Evolutionary conservation across 2,888 invertebrate species (phyloP).

Genomic region (Mayetiola destructor): DNA sequence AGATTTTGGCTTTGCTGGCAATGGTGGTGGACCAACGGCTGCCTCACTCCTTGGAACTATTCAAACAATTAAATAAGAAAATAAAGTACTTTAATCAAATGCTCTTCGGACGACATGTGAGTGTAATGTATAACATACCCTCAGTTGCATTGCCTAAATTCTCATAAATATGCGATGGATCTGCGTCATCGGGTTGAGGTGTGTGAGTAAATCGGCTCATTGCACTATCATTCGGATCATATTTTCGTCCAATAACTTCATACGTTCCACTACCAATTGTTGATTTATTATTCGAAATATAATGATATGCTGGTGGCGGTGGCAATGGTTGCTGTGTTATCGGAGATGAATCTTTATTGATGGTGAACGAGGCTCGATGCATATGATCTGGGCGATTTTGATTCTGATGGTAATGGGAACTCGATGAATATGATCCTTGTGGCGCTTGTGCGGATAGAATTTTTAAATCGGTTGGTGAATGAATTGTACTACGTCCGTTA

Average conservation of each 20-base stretch:
- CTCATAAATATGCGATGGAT: constrained; percentile 46
- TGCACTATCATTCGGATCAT: constrained; percentile 19
- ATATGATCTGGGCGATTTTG: constrained; percentile 25
- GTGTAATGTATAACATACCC: constrained; percentile 21
- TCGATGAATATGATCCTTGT: too few relatives aligned
- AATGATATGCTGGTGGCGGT: constrained; percentile 22
- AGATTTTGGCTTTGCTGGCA: not conserved
- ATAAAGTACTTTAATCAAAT: not conserved
- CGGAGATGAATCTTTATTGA: too few relatives aligned
- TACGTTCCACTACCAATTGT: not conserved
- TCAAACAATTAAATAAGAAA: not conserved
- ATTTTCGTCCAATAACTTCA: not conserved
- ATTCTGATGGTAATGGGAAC: not conserved
- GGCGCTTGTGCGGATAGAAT: too few relatives aligned
- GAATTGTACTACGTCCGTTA: too few relatives aligned
- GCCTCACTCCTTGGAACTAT: not conserved
- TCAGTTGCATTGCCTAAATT: constrained; percentile 45
- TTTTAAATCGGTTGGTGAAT: too few relatives aligned
- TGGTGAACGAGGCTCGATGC: constrained; percentile 36
- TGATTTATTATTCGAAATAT: not conserved
- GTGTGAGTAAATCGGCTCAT: constrained; percentile 31
- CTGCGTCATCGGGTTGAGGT: constrained; percentile 40
- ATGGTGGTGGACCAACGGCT: not conserved
- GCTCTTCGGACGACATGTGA: constrained; percentile 22
- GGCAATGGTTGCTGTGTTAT: constrained; percentile 36